These are phyloP conservation scores for Xenopus petersii DNA, from an alignment of 2,797 vertebrate genomes.

Conservation along the genomic window DNA sequence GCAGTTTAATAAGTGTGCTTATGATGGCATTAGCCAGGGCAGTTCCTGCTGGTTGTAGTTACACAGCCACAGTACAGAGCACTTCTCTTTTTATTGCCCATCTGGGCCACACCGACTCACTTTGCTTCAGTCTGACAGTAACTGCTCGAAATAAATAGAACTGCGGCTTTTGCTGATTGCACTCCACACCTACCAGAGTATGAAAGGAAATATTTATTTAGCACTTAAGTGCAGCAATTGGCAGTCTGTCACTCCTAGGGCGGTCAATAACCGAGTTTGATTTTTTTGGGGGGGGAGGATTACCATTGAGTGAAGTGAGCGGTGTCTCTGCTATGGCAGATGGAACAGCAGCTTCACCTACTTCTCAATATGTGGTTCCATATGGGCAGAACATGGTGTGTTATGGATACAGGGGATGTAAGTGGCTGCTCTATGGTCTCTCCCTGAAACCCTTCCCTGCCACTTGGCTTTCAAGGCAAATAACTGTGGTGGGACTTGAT, in stretches of 20 bases:
- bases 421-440: constrained; percentile 1
- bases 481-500: too few relatives aligned
- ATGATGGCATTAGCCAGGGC: too few relatives aligned
- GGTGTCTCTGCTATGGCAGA: constrained; percentile 38
- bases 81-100: too few relatives aligned
- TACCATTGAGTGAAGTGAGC: constrained; percentile 4
- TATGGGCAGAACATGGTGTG: constrained; percentile 47
- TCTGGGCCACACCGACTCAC: neutral
- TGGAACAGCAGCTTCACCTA: constrained; percentile 20
- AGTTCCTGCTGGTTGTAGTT: too few relatives aligned
- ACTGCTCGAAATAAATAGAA: neutral
- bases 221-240: constrained; percentile 37
- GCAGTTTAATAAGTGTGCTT: too few relatives aligned
- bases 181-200: constrained; percentile 37
- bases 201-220: constrained; percentile 51
- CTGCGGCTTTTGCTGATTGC: constrained; percentile 18
- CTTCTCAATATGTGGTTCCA: constrained; percentile 29
- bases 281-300: constrained; percentile 24
- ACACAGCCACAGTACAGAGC: too few relatives aligned
- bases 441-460: neutral
- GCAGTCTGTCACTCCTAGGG: neutral
- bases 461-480: too few relatives aligned
- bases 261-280: constrained; percentile 54
- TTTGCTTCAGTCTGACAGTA: neutral
- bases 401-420: constrained; percentile 16